Evolutionary conservation across 2,888 invertebrate species (phyloP).

Genomic region (Nomada fabriciana): DNA sequence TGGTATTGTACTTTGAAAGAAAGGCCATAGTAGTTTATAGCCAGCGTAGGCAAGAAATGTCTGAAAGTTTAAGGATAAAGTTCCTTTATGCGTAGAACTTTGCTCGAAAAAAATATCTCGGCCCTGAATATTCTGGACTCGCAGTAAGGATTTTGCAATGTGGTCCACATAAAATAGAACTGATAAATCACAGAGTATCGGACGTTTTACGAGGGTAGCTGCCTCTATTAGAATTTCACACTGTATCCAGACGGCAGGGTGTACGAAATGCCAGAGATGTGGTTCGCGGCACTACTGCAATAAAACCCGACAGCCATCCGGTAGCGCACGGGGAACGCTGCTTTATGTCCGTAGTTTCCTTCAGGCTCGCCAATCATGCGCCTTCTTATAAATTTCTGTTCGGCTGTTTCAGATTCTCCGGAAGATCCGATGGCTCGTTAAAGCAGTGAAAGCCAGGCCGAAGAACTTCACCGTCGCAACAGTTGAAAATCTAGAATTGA

Average conservation of each 20-base stretch:
- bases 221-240: conserved; percentile 18
- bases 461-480: neutral
- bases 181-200: conserved; percentile 22
- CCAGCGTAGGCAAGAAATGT: no score
- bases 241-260: neutral
- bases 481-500: neutral
- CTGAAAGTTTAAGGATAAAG: no score
- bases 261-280: neutral
- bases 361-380: neutral
- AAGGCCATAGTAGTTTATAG: no score
- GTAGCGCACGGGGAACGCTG: neutral
- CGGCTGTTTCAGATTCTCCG: conserved; percentile 26
- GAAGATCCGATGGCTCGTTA: neutral
- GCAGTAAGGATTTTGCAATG: no score
- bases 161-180: no score
- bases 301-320: conserved; percentile 18
- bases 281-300: conserved; percentile 8
- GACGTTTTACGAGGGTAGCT: conserved; percentile 24
- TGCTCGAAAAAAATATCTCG: no score
- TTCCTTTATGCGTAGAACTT: no score
- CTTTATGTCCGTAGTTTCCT: neutral
- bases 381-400: neutral
- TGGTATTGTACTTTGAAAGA: no score
- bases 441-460: neutral
- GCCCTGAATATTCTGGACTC: no score